Base-by-base conservation (phyloP, 2,113 vertebrate genomes). In the Brachyistius frenatus region DNA sequence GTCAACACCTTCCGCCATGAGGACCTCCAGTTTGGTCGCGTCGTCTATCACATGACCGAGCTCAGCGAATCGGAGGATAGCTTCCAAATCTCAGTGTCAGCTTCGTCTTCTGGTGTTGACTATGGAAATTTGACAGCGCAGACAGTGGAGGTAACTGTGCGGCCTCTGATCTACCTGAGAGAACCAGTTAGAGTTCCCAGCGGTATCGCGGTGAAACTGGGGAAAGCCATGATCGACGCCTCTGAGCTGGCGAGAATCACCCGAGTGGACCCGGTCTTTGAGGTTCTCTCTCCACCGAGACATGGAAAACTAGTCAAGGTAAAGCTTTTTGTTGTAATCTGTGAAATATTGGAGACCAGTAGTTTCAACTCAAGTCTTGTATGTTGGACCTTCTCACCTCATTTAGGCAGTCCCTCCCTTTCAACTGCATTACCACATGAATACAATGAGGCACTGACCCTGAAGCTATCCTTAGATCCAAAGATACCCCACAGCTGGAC, bases 21-120 rank as follows among this genome's bases (percentile, higher is more conserved):
- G 66, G 96, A 97, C 75, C 89, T 98, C 74, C 77, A 89, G 69
- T 77, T 61, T 0, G 93, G 95, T 44, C 94, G 85, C 3, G 91
- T 98, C 0, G 94, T 81, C 41, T 98, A 96, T 73, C 94, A 94
- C 70, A 93, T 97, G 93, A 96, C 93, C 11, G 92, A 97, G 70
- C 81, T 97, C 61, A 95, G 85, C 3, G 93, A 88, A 2, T 95
- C 91, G 0, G 78, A 88, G 67, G 96, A 99, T 86, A 87, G 78
- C 30, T 93, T 98, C 75, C 88, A 94, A 46, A 93, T 98, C 10
- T 93, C 91, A 4, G 78, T 95, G 44, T 94, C 95, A 7, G 96
- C 95, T 5, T 75, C 84, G 0, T 95, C 89, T 0, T 66, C 73
- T 0, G 80, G 84, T 3, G 78, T 93, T 2, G 85, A 86, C 15